Percentiles rank a stretch among this genome's conserved stretches.
These are phyloP conservation scores for Synergus gifuensis DNA, from an alignment of 2,888 invertebrate genomes.

Conservation along the genomic window DNA sequence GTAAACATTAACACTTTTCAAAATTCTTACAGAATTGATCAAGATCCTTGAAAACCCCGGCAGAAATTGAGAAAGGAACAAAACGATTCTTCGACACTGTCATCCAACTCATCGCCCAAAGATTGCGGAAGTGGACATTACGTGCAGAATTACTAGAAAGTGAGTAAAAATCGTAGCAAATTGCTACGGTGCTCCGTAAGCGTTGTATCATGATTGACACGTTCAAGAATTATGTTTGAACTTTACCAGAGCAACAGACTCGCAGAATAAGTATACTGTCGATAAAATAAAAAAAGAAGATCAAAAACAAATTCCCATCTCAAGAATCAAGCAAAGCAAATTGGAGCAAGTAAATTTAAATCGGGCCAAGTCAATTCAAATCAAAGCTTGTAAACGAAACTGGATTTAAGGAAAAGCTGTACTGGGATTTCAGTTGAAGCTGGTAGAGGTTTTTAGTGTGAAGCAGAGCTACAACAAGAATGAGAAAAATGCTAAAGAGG, in stretches of 20 bases:
- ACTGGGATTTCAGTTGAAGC: background rate
- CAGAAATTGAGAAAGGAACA: constrained; percentile 34
- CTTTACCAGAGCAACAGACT: constrained; percentile 20
- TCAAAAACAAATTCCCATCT: background rate
- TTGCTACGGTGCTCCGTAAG: constrained; percentile 20
- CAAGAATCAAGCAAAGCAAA: constrained; percentile 15
- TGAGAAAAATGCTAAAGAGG: constrained; percentile 29
- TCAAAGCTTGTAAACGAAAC: background rate
- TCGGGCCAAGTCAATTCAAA: background rate
- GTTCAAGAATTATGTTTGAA: constrained; percentile 11
- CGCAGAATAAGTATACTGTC: background rate
- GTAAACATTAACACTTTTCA: background rate
- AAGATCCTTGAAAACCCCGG: constrained; percentile 14
- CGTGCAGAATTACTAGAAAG: constrained; percentile 27
- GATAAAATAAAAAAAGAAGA: background rate
- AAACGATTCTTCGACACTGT: constrained; percentile 5
- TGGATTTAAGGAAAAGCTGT: background rate
- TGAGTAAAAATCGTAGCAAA: constrained; percentile 21
- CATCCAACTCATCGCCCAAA: constrained; percentile 20
- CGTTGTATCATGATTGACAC: constrained; percentile 29
- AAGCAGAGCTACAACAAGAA: background rate
- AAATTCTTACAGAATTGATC: background rate
- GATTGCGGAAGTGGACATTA: constrained; percentile 27
- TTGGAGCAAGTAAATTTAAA: background rate
- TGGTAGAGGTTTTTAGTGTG: background rate